phyloP scores from a whole-genome alignment of 2,113 vertebrate species.

The Pterocles burchelli region DNA sequence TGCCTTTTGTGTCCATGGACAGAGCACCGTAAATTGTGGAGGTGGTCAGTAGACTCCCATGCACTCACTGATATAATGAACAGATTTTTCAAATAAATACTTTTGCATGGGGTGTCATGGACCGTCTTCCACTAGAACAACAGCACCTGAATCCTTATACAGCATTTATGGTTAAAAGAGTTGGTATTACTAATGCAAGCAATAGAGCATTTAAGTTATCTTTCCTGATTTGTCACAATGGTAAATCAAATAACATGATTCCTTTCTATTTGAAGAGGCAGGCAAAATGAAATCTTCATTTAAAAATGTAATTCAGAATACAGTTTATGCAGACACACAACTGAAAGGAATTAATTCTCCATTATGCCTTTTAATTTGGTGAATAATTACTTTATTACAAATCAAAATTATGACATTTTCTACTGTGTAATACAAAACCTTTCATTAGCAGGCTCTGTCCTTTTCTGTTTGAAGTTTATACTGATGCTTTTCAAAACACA shows the following conservation, averaged over 20 bases:
- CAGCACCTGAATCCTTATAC: background rate
- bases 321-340: background rate
- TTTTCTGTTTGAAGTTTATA: constrained; percentile 3
- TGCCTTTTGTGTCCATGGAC: background rate
- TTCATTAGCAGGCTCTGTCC: background rate
- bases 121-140: background rate
- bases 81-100: background rate
- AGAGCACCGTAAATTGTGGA: background rate
- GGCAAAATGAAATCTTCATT: background rate
- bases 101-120: background rate
- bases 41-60: no score
- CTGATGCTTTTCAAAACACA: constrained; percentile 6
- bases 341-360: background rate
- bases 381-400: background rate
- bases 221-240: background rate
- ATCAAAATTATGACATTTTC: background rate
- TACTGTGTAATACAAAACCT: background rate
- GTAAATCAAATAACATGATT: background rate
- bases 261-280: background rate
- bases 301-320: background rate
- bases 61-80: background rate
- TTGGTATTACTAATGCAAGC: background rate
- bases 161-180: background rate
- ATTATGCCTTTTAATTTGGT: background rate
- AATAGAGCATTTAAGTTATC: background rate